Percentiles rank a stretch among this genome's conserved stretches.
Evolutionary conservation across 1,140 invertebrate genomes (phyloP).

Genomic region (Drosophila parabipectinata): DNA sequence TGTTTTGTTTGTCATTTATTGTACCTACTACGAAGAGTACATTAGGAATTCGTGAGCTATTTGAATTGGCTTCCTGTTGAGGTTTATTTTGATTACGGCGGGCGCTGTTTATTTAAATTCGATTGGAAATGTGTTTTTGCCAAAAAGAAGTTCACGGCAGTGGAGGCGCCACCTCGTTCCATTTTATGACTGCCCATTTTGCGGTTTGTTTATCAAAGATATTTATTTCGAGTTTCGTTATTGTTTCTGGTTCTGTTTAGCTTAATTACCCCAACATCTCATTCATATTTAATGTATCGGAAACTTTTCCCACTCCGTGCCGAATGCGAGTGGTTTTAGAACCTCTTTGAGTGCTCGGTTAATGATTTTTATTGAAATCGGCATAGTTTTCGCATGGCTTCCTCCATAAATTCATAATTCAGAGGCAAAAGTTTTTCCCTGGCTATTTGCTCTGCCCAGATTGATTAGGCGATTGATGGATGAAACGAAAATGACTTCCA

Average conservation of each 20-base stretch:
- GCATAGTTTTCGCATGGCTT: slow-evolving; percentile 30
- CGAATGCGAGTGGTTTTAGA: slow-evolving; percentile 1
- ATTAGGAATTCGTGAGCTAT: slow-evolving; percentile 29
- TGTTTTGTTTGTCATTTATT: slow-evolving; percentile 35
- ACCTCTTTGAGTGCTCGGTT: slow-evolving; percentile 33
- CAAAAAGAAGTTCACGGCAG: slow-evolving; percentile 29
- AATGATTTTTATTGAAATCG: slow-evolving; percentile 65
- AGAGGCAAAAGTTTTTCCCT: slow-evolving; percentile 32
- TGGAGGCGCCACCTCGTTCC: slow-evolving; percentile 29
- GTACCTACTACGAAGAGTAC: neutral
- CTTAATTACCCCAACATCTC: slow-evolving; percentile 51
- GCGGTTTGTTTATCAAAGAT: slow-evolving; percentile 45
- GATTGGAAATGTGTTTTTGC: slow-evolving; percentile 49
- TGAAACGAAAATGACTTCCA: slow-evolving; percentile 31
- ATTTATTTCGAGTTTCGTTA: slow-evolving; percentile 13
- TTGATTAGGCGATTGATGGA: slow-evolving; percentile 52
- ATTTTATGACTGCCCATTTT: slow-evolving; percentile 36
- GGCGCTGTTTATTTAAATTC: slow-evolving; percentile 54
- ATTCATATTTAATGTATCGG: slow-evolving; percentile 63
- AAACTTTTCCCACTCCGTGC: slow-evolving; percentile 49
- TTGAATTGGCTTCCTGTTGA: slow-evolving; percentile 33
- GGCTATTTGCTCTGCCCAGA: slow-evolving; percentile 25
- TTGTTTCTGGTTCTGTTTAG: slow-evolving; percentile 15
- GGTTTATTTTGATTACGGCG: slow-evolving; percentile 5
- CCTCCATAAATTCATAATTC: slow-evolving; percentile 57